Conservation (phyloP, 1,140 invertebrate genomes). For the Adelges cooleyi region DNA sequence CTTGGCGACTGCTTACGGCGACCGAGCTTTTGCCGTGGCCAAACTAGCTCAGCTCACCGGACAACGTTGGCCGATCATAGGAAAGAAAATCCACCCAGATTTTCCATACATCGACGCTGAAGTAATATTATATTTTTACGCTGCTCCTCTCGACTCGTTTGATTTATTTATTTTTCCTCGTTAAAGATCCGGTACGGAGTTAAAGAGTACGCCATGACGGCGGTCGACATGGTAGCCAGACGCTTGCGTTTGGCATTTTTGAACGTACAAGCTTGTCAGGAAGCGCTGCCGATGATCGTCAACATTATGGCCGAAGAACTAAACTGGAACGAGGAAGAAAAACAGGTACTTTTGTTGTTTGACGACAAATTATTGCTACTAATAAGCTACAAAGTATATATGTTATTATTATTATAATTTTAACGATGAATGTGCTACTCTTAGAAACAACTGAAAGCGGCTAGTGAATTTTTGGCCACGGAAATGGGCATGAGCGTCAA, state of each 20-base stretch:
- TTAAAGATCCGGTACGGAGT: slow-evolving; percentile 73
- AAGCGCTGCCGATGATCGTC: slow-evolving; percentile 82
- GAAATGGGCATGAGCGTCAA: slow-evolving; percentile 98
- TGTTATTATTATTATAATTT: background rate
- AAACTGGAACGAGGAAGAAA: slow-evolving; percentile 76
- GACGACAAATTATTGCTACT: slow-evolving; percentile 11
- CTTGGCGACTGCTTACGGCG: slow-evolving; percentile 91
- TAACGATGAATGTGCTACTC: slow-evolving; percentile 8
- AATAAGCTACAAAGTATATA: background rate
- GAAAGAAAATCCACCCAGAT: slow-evolving; percentile 89
- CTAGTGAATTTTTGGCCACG: slow-evolving; percentile 70
- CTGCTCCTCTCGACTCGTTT: background rate
- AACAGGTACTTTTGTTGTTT: too few relatives aligned
- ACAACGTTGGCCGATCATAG: slow-evolving; percentile 93
- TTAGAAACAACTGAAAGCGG: slow-evolving; percentile 63
- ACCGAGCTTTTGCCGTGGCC: slow-evolving; percentile 92
- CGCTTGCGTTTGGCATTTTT: slow-evolving; percentile 87
- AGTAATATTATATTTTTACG: slow-evolving; percentile 42
- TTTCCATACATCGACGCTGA: slow-evolving; percentile 99
- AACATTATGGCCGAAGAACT: slow-evolving; percentile 95
- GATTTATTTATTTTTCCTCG: slow-evolving; percentile 9
- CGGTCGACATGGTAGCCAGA: slow-evolving; percentile 91
- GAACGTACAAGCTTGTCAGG: slow-evolving; percentile 91
- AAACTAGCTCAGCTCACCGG: slow-evolving; percentile 92
- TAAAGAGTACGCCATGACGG: slow-evolving; percentile 89